Conservation (phyloP, 2,113 vertebrate species). For the Rhinoderma darwinii region DNA sequence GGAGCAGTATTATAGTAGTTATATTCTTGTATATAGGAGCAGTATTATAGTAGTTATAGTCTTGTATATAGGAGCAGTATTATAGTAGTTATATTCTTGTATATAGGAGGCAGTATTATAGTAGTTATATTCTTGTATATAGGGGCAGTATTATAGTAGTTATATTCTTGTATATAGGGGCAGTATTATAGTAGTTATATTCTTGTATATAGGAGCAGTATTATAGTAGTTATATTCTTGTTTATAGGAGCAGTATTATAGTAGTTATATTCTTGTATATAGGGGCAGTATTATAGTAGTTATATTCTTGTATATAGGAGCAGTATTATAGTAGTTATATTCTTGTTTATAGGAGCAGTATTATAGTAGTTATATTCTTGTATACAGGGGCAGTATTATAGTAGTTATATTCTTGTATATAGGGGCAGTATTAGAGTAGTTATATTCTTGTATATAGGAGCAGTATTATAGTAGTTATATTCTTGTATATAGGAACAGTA, state of each 20-base stretch:
- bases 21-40: too few species aligned
- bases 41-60: too few species aligned
- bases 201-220: background rate
- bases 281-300: background rate
- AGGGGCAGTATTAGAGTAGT: too few species aligned
- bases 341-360: too few species aligned
- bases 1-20: too few species aligned
- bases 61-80: background rate
- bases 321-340: slow-evolving; percentile 13
- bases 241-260: background rate
- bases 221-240: slow-evolving; percentile 3
- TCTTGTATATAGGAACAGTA: slow-evolving; percentile 5
- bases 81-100: slow-evolving; percentile 12
- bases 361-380: too few species aligned
- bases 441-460: too few species aligned
- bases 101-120: slow-evolving; percentile 5
- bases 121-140: slow-evolving; percentile 9
- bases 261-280: too few species aligned
- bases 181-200: slow-evolving; percentile 3
- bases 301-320: background rate
- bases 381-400: too few species aligned
- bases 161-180: slow-evolving; percentile 1
- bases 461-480: slow-evolving; percentile 7
- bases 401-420: too few species aligned
- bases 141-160: slow-evolving; percentile 1